A percentile compares a stretch with the other conserved stretches of the same genome.
Evolutionary conservation across 2,888 invertebrate species (phyloP).

Genomic region (Microchrysa polita): DNA sequence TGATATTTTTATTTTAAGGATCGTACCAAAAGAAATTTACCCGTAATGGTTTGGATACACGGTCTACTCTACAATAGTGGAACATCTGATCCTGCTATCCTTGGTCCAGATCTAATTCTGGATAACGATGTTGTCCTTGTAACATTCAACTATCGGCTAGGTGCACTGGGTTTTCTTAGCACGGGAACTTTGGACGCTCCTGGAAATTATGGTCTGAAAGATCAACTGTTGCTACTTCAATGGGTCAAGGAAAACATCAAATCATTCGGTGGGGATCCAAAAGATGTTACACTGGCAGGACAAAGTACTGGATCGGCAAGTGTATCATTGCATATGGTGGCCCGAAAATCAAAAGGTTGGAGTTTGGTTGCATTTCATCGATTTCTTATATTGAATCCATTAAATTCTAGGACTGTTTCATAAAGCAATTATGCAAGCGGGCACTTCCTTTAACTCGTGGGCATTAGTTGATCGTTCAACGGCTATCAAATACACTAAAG

Average conservation of each 20-base stretch:
- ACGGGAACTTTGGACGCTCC: constrained; percentile 43
- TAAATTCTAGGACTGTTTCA: constrained; percentile 15
- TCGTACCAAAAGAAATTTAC: constrained; percentile 34
- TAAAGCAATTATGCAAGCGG: constrained; percentile 28
- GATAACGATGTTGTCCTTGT: constrained; percentile 60
- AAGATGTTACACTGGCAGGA: constrained; percentile 13
- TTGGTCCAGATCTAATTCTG: constrained; percentile 56
- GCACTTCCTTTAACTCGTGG: constrained; percentile 16
- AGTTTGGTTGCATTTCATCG: too few relatives aligned
- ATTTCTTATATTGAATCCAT: background rate
- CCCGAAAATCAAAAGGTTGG: background rate
- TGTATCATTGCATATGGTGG: constrained; percentile 21
- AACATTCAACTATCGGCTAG: constrained; percentile 58
- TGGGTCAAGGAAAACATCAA: constrained; percentile 47
- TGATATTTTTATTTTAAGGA: too few relatives aligned
- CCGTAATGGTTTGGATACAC: constrained; percentile 63
- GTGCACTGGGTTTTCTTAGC: constrained; percentile 54
- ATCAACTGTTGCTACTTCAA: constrained; percentile 46
- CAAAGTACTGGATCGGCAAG: constrained; percentile 27
- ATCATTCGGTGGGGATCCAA: constrained; percentile 45
- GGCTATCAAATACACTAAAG: background rate
- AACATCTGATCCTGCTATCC: constrained; percentile 65
- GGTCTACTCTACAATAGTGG: constrained; percentile 67
- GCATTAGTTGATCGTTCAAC: background rate
- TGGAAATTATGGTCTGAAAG: constrained; percentile 48